Base-by-base conservation (phyloP, 2,113 vertebrate genomes). In the Columbina picui region DNA sequence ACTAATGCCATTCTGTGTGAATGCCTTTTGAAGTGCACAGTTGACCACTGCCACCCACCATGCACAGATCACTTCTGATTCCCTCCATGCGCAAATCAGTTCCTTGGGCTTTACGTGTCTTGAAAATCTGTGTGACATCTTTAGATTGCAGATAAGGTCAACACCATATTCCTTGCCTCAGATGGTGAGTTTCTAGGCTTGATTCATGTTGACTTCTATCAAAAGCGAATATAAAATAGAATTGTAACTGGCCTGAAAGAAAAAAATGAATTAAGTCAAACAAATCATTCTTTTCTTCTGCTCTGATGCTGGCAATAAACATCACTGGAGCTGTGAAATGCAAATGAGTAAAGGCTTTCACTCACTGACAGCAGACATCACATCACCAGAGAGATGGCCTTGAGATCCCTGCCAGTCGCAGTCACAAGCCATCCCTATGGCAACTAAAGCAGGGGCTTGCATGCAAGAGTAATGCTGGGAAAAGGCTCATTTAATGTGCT, bases 351-450 rank as follows among this genome's bases (percentile, higher is more conserved):
- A 80, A 92, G 90, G 88, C 94, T 97, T 94, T 96, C 88, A 95
- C n/a, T 95, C 56, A 45, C 73, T 93, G 93, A 96, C 93, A 95
- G 93, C 85, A 95, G 93, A 90, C 88, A 94, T 92, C 93, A 94
- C 94, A 96, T 96, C 92, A 95, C 96, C 96, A 61, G 91, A 97
- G 96, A 96, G 93, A 97, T 96, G 95, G 95, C 95, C 96, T 92
- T 86, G 93, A 96, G 96, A 92, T 92, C 94, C 90, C 94, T 68
- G 92, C 92, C 94, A 95, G 93, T 87, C 7, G 85, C 96, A 93
- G 90, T 75, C 94, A 84, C 96, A 85, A 93, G 84, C 87, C 94
- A 97, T 95, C 92, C 93, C 93, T 96, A 95, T 96, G 96, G 96
- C 94, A 97, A 97, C 93, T 90, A 34, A n/a, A 78, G 88, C 90